Percentiles rank a stretch among this genome's conserved stretches.
Conservation (phyloP, 2,797 vertebrate species). For the Acipenser oxyrinchus region DNA sequence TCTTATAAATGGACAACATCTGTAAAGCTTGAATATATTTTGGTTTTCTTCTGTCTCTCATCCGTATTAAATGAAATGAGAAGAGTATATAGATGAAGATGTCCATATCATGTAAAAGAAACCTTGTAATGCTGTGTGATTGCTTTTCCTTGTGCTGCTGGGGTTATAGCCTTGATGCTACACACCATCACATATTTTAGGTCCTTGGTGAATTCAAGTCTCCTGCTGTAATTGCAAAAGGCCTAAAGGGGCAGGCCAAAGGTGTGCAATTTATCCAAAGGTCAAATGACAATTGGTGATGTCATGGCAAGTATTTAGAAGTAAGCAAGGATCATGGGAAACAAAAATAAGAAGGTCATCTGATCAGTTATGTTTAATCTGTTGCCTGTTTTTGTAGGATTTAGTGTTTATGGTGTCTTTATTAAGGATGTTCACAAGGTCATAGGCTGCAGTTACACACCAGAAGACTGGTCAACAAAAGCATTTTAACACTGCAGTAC, state of each 20-base stretch:
- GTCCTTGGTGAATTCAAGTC: constrained; percentile 27
- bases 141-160: constrained; percentile 8
- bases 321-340: constrained; percentile 2
- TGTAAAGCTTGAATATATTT: too few species aligned
- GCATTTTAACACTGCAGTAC: neutral
- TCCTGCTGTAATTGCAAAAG: constrained; percentile 39
- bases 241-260: constrained; percentile 27
- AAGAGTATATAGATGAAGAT: neutral
- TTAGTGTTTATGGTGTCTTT: constrained; percentile 45
- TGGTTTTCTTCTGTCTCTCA: too few species aligned
- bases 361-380: neutral
- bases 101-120: neutral
- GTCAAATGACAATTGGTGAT: constrained; percentile 40
- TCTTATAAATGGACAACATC: too few species aligned
- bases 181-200: constrained; percentile 23
- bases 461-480: constrained; percentile 40
- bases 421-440: constrained; percentile 55
- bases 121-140: neutral
- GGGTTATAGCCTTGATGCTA: constrained; percentile 22
- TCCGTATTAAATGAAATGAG: too few species aligned
- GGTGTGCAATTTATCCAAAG: constrained; percentile 35
- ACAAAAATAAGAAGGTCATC: constrained; percentile 6
- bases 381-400: constrained; percentile 33
- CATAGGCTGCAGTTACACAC: constrained; percentile 52
- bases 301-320: constrained; percentile 23